Percentiles rank a stretch among this genome's conserved stretches.
Evolutionary conservation across 1,140 invertebrate species (phyloP).

Genomic region (Trichonephila clavipes): DNA sequence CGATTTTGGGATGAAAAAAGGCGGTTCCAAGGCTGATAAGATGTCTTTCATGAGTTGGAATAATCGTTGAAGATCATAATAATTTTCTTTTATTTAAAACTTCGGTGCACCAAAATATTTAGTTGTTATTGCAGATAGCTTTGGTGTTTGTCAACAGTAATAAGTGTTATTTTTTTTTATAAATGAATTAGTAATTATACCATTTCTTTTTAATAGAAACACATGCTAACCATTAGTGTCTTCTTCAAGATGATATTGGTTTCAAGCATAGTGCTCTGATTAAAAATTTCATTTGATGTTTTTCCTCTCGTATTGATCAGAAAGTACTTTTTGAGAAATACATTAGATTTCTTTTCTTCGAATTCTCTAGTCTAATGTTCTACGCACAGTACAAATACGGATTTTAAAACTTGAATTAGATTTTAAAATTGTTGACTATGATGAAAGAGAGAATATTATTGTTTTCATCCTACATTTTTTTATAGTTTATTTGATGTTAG

Average conservation of each 20-base stretch:
- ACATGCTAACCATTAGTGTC: neutral
- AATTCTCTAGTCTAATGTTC: conserved; percentile 20
- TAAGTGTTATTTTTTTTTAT: neutral
- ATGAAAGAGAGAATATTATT: neutral
- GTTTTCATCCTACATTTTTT: neutral
- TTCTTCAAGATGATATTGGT: too few species aligned
- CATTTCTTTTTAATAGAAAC: neutral
- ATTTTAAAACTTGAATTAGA: conserved; percentile 15
- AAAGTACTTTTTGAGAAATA: neutral
- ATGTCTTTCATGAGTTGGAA: conserved; percentile 68
- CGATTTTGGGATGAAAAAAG: conserved; percentile 65
- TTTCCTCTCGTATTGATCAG: neutral
- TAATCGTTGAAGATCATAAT: conserved; percentile 38
- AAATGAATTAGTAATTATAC: neutral
- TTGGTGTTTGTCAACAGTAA: neutral
- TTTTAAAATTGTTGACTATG: conserved; percentile 19
- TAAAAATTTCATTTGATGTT: neutral
- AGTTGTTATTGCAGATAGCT: neutral
- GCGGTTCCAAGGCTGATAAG: conserved; percentile 24
- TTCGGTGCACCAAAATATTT: neutral
- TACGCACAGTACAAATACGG: conserved; percentile 36
- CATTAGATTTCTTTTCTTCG: neutral
- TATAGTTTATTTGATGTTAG: neutral
- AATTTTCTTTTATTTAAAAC: neutral
- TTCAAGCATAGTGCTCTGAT: too few species aligned